Evolutionary conservation across 2,888 invertebrate genomes (phyloP), one percentile per base, ranked within the genome.

Genomic region (Xanthia icteritia): DNA sequence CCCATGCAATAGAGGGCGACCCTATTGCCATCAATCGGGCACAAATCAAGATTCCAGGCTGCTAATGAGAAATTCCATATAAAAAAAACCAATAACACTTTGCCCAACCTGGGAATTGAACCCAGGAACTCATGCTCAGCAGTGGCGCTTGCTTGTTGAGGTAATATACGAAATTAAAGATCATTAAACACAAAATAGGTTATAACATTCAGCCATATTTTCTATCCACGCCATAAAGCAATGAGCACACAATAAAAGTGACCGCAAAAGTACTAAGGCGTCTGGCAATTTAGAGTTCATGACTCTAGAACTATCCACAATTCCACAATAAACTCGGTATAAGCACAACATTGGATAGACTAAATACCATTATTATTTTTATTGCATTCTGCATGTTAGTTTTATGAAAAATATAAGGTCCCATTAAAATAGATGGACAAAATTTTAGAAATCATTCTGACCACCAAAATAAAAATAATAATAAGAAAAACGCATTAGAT

Each of bases 201-300:
- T 51, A 23, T 51, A 51, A 74, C 74, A 78, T n/a, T 20, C 51
- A 11, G 51, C 74, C 27, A 81, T 78, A 45, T 74, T 66, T 78
- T 45, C 0, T 54, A 66, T 78, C 75, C 81, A 81, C 65, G 27
- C 78, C 74, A 74, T 78, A 78, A 74, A 45, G 81, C 78, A 81
- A 74, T 81, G 60, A 20, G 74, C 27, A 65, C 74, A 60, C 74
- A 54, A 54, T 54, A 81, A 65, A 81, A 74, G 51, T 73, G 78
- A 81, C 51, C 5, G 15, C n/a, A 17, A 81, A 81, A 60, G 74
- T 81, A 66, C 54, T 66, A 27, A 65, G 64, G 51, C 64, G 68
- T 76, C 58, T 64, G 27, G 58, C 27, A 70, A 81, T 81, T 66
- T 23, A 54, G 65, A 81, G 45, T 54, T 74, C 65, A 75, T 36